Percentiles rank a stretch among this genome's conserved stretches.
phyloP scores from a whole-genome alignment of 2,888 invertebrate species.

The Seira ritae region DNA sequence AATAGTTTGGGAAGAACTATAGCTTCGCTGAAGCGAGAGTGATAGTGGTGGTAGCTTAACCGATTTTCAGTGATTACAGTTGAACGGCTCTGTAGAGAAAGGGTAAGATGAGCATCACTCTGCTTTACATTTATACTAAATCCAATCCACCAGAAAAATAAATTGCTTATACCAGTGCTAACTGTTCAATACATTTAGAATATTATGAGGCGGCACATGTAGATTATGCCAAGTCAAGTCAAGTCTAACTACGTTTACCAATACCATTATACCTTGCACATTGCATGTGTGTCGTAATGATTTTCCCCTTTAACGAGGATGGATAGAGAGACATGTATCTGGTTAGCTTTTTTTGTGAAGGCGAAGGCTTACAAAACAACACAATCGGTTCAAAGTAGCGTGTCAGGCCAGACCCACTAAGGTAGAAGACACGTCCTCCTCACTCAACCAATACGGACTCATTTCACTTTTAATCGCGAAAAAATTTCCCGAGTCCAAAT shows the following conservation, averaged over 20 bases:
- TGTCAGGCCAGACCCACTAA: conserved; percentile 30
- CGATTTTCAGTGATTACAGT: conserved; percentile 53
- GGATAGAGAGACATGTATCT: not conserved
- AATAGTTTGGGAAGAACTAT: not conserved
- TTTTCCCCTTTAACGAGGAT: not conserved
- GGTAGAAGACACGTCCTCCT: conserved; percentile 49
- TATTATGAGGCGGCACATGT: not conserved
- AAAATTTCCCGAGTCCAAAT: conserved; percentile 1
- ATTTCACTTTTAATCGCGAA: conserved; percentile 19
- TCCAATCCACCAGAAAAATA: not conserved
- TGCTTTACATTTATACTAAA: conserved; percentile 57
- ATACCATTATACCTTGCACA: not conserved
- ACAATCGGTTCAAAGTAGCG: not conserved
- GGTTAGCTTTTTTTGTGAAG: not conserved
- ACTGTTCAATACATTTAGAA: conserved; percentile 1
- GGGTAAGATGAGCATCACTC: conserved; percentile 29
- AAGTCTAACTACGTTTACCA: too few relatives aligned
- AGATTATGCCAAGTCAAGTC: too few relatives aligned
- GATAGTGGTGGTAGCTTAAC: not conserved
- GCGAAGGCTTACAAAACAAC: not conserved
- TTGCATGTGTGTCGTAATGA: not conserved
- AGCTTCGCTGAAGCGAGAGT: not conserved
- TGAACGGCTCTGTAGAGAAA: conserved; percentile 52
- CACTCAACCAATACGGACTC: conserved; percentile 37
- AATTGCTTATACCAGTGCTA: not conserved